These are phyloP conservation scores for Acronicta alni DNA, from an alignment of 2,888 invertebrate species.

Conservation along the genomic window DNA sequence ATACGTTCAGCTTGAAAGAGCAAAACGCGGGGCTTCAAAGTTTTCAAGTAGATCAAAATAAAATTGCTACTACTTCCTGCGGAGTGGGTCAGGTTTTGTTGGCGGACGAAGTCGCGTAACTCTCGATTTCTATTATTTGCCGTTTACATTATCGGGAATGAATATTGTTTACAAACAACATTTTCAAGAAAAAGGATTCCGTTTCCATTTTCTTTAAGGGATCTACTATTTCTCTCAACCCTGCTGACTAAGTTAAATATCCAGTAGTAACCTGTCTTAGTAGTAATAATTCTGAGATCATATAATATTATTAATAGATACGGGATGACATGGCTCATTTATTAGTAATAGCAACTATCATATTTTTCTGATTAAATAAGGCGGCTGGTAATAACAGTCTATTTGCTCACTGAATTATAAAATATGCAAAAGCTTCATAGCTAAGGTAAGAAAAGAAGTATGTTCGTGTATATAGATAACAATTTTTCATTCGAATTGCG, in stretches of 20 bases:
- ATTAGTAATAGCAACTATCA: too few relatives aligned
- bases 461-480: constrained; percentile 3
- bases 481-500: constrained; percentile 28
- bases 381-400: too few relatives aligned
- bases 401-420: not conserved
- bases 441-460: constrained; percentile 6
- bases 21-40: constrained; percentile 42
- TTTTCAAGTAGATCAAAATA: constrained; percentile 59
- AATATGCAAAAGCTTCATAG: not conserved
- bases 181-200: constrained; percentile 30
- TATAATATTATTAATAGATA: too few relatives aligned
- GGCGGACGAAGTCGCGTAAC: constrained; percentile 17
- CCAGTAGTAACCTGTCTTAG: too few relatives aligned
- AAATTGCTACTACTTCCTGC: constrained; percentile 37
- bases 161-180: constrained; percentile 13
- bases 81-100: constrained; percentile 24
- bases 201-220: not conserved
- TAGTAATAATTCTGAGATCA: too few relatives aligned
- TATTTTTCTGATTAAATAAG: too few relatives aligned
- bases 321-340: too few relatives aligned
- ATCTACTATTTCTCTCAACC: too few relatives aligned
- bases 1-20: constrained; percentile 50
- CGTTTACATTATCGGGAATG: constrained; percentile 19
- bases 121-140: constrained; percentile 35
- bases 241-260: too few relatives aligned